These are phyloP conservation scores for Heliconius melpomene DNA, from an alignment of 1,140 invertebrate species.

Conservation along the genomic window DNA sequence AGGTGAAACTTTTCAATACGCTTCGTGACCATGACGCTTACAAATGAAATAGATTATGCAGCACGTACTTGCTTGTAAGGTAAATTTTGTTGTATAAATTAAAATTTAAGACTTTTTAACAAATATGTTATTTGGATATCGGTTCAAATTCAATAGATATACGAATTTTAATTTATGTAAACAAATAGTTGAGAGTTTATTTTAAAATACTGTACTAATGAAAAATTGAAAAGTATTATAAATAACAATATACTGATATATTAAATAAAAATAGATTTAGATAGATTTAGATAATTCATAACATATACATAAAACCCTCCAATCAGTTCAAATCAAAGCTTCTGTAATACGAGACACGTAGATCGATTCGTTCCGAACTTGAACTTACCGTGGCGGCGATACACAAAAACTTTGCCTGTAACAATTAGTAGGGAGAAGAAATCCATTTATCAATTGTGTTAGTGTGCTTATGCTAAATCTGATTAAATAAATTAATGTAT, in stretches of 20 bases:
- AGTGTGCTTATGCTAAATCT: not conserved
- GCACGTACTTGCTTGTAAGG: slow-evolving; percentile 16
- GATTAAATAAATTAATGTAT: not conserved
- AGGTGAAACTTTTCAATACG: slow-evolving; percentile 77
- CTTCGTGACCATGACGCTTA: slow-evolving; percentile 77
- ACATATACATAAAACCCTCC: slow-evolving; percentile 49
- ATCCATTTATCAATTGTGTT: not conserved
- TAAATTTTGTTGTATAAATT: not conserved
- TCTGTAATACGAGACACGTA: slow-evolving; percentile 75
- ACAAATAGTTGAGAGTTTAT: too few species aligned
- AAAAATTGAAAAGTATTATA: too few species aligned
- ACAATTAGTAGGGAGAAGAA: slow-evolving; percentile 46
- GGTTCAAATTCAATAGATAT: not conserved
- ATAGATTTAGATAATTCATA: not conserved
- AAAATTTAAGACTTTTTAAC: not conserved
- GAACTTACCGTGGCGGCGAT: slow-evolving; percentile 54
- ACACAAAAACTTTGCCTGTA: slow-evolving; percentile 63
- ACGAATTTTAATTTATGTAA: too few species aligned
- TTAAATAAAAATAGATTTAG: too few species aligned
- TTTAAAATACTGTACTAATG: too few species aligned
- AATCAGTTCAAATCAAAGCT: slow-evolving; percentile 57
- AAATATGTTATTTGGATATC: not conserved
- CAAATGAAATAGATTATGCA: slow-evolving; percentile 65
- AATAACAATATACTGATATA: too few species aligned
- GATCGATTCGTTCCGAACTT: slow-evolving; percentile 73